Evolutionary conservation across 2,888 invertebrate genomes (phyloP), one percentile per base, ranked within the genome.

Genomic region (Pandemis corylana): DNA sequence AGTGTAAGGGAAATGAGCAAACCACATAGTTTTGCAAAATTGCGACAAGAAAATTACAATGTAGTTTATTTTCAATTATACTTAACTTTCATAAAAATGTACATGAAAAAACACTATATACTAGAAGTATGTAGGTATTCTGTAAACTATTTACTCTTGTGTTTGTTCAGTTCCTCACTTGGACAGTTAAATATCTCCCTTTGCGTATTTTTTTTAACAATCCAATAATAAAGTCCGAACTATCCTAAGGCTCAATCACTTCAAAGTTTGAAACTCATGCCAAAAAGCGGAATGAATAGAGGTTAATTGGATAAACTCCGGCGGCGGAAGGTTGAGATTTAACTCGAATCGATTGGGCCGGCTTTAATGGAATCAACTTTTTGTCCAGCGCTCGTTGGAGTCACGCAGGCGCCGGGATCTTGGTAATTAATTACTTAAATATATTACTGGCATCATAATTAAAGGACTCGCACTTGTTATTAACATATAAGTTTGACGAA

Each of bases 331-430:
- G 56, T 68, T 65, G 66, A 67, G 62, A 71, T 71, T 70, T 70
- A 71, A 75, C 75, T 70, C 61, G n/a, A 67, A 75, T 70, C 75
- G 75, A 71, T 71, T 53, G 12, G 44, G 10, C 66, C 12, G 74
- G 63, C 53, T 75, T 70, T 75, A 75, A 74, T 70, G 28, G 59
- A 67, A 71, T 75, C 53, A 56, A 67, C 75, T 75, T 75, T 75
- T 71, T 75, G 66, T 59, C 1, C 28, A 5, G 3, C 63, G 20
- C 36, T 20, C 46, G 7, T 42, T 61, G 61, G 36, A 5, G 1
- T 20, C n/a, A 65, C 73, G 69, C 73, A 73, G 20, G 64, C 68
- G 69, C 51, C 12, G 41, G 53, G 66, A n/a, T 36, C 36, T n/a
- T 5, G 13, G 66, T 66, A 7, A 41, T n/a, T 41, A 7, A 62